A percentile compares a stretch with the other conserved stretches of the same genome.
Evolutionary conservation across 2,888 invertebrate genomes (phyloP).

Genomic region (Sesia bembeciformis): DNA sequence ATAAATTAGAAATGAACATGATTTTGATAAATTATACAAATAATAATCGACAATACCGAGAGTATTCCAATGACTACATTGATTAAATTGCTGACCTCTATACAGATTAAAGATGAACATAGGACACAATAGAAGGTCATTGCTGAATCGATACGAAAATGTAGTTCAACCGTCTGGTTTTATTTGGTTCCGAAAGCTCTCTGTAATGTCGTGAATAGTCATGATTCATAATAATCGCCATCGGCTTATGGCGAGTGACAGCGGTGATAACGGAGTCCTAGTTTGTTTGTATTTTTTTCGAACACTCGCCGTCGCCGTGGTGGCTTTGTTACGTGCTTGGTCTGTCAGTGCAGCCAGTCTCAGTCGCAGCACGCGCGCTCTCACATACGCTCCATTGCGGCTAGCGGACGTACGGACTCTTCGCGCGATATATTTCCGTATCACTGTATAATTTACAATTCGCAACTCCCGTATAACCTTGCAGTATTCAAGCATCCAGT

Average conservation of each 20-base stretch:
- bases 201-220: neutral
- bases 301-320: slow-evolving; percentile 25
- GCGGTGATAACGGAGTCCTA: slow-evolving; percentile 22
- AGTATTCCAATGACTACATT: neutral
- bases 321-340: slow-evolving; percentile 1
- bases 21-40: neutral
- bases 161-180: neutral
- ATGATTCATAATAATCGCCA: neutral
- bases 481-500: slow-evolving; percentile 31
- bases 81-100: neutral
- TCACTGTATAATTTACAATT: slow-evolving; percentile 29
- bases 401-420: slow-evolving; percentile 14
- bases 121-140: neutral
- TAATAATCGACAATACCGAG: neutral
- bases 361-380: slow-evolving; percentile 33
- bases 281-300: slow-evolving; percentile 32
- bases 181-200: neutral
- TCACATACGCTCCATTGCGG: slow-evolving; percentile 18
- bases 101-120: neutral
- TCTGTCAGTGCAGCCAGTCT: slow-evolving; percentile 1
- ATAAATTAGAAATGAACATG: too few species aligned
- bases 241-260: neutral
- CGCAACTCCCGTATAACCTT: slow-evolving; percentile 29
- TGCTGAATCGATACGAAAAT: neutral
- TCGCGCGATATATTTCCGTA: slow-evolving; percentile 26